Evolutionary conservation across 2,113 vertebrate genomes (phyloP), one percentile per base, ranked within the genome.

Genomic region (Alethe diademata): DNA sequence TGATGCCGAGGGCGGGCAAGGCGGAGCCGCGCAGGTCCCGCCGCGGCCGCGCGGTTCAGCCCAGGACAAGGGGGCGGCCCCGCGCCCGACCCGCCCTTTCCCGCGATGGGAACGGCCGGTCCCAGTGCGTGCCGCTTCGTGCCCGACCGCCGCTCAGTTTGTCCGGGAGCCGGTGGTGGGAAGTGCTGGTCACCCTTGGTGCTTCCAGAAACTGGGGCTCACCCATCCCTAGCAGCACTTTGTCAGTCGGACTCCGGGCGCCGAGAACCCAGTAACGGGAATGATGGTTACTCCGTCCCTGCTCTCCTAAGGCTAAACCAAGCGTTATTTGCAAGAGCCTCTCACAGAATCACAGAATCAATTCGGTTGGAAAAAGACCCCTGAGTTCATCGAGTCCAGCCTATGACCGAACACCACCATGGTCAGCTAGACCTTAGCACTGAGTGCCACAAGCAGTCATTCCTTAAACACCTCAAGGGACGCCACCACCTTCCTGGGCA

Each of bases 201-300:
- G 29, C 4, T 28, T 1, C 23, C 40, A 18, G 31, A 17, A 60
- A 4, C 22, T 5, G 6, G 18, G 20, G 4, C 5, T 35, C 5
- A 19, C 16, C 42, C 4, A 40, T 8, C 26, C 11, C 17, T 36
- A 1, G 29, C 54, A 7, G 64, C 42, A 14, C 8, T 2, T 28
- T 11, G 12, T 3, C 23, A 18, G 43, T 51, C 13, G 36, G 11
- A 35, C 56, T 36, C 24, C 2, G 19, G 12, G 25, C 1, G 12
- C 36, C n/a, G 25, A 24, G 1, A 3, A 0, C 17, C 14, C 31
- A 0, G 18, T 18, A 3, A 4, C 1, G 9, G 3, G 28, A 24
- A 1, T 19, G 15, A 11, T 3, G 45, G 9, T 23, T 22, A 3
- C 2, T 9, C 22, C 1, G 24, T 38, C 25, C 48, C 54, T 35